A percentile compares a stretch with the other conserved stretches of the same genome.
Evolutionary conservation across 2,888 invertebrate genomes (phyloP).

Genomic region (Agrochola litura): DNA sequence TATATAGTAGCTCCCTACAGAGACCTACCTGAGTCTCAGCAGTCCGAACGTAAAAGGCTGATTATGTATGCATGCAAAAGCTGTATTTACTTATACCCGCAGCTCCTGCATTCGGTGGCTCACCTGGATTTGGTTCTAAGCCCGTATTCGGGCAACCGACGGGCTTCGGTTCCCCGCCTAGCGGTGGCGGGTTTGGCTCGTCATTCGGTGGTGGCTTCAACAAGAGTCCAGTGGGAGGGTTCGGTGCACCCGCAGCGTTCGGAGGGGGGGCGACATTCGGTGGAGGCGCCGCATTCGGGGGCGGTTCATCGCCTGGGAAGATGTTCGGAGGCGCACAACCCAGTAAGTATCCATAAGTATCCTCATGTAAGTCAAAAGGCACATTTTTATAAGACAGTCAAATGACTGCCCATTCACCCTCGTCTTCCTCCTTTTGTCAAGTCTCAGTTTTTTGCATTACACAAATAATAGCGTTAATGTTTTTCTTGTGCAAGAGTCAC

Average conservation of each 20-base stretch:
- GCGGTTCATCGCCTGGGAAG: constrained; percentile 86
- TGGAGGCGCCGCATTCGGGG: constrained; percentile 87
- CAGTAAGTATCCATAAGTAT: constrained; percentile 72
- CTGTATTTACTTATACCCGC: background rate
- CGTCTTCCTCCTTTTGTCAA: background rate
- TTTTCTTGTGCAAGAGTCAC: background rate
- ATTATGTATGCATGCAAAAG: background rate
- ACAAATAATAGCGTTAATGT: background rate
- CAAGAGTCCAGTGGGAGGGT: constrained; percentile 82
- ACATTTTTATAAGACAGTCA: background rate
- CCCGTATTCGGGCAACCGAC: constrained; percentile 82
- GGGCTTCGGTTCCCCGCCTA: constrained; percentile 47
- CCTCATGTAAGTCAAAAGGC: background rate
- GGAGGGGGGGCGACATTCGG: constrained; percentile 89
- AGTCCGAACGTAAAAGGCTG: too few species aligned
- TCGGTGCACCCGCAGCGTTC: constrained; percentile 87
- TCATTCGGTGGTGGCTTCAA: constrained; percentile 84
- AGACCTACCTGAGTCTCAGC: background rate
- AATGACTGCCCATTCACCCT: background rate
- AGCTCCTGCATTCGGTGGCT: constrained; percentile 85
- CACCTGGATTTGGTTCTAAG: constrained; percentile 85
- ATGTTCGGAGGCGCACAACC: constrained; percentile 81
- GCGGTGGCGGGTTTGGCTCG: constrained; percentile 76
- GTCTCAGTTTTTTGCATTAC: background rate
- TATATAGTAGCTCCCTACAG: background rate